phyloP scores from a whole-genome alignment of 2,888 invertebrate genomes.

The Petrophora chlorosata region DNA sequence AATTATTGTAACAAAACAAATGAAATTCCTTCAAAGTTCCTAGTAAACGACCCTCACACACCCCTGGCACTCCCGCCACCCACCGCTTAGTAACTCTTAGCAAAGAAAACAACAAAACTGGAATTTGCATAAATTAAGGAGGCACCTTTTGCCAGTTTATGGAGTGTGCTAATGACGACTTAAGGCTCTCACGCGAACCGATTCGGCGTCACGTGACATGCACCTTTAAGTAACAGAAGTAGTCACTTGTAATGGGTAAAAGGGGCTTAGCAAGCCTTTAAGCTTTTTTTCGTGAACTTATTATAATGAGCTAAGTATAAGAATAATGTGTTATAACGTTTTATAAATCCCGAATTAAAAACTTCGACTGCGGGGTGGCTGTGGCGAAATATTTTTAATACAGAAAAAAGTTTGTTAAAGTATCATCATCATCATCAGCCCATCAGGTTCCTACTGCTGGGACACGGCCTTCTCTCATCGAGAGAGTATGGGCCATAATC shows the following conservation, averaged over 20 bases:
- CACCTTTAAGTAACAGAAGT: constrained; percentile 2
- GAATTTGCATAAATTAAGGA: constrained; percentile 77
- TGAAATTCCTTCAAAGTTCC: neutral
- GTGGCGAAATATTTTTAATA: too few species aligned
- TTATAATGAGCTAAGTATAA: too few species aligned
- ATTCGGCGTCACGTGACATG: constrained; percentile 57
- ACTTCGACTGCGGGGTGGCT: too few species aligned
- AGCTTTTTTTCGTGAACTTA: constrained; percentile 2
- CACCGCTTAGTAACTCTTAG: constrained; percentile 53
- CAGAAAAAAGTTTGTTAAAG: too few species aligned
- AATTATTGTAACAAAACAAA: too few species aligned
- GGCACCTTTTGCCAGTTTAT: constrained; percentile 65
- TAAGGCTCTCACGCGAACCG: constrained; percentile 63
- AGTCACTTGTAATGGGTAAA: constrained; percentile 1
- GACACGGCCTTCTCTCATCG: too few species aligned
- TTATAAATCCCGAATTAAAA: too few species aligned
- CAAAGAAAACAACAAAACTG: constrained; percentile 74
- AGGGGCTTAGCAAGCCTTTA: too few species aligned
- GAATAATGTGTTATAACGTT: too few species aligned
- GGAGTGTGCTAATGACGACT: constrained; percentile 70
- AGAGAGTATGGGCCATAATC: too few species aligned
- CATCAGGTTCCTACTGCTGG: too few species aligned
- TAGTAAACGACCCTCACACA: constrained; percentile 40
- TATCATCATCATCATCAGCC: too few species aligned
- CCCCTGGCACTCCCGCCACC: constrained; percentile 24